Evolutionary conservation across 2,113 vertebrate species (phyloP), one percentile per base, ranked within the genome.

Genomic region (Dipodomys ordii): DNA sequence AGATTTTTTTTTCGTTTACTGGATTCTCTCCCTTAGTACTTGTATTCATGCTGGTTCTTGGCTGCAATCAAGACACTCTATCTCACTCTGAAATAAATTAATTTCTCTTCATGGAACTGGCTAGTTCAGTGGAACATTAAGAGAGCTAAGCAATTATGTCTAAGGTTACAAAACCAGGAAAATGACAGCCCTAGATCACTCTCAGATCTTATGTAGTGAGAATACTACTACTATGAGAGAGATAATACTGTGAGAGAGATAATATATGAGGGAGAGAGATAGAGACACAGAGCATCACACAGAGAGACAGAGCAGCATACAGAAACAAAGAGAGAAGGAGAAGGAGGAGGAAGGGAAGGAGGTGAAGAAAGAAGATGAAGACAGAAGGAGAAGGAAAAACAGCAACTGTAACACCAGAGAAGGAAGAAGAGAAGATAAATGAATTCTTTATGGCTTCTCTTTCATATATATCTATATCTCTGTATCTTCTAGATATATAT

Each of bases 281-380:
- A 57, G 13, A 57, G 53, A 57, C 11, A 57, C 49, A 49, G 49
- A 13, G 53, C 16, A 57, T 57, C 11, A 57, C 53, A 57, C 53
- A 57, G 11, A 1, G 0, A n/a, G 0, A 8, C 11, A 62, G 53
- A 72, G 65, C 19, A 19, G 72, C 27, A 6, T 6, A 25, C 0
- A 4, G 3, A 25, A 30, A 67, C 2, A 2, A 0, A 44, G 7
- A 53, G 72, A 7, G 28, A 6, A 10, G 28, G 13, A 22, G 62
- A 9, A 25, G 62, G 62, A 64, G 6, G 60, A 19, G 22, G 62
- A 64, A 64, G 22, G 25, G 22, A 64, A 22, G 62, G 2, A 49
- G 49, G 49, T 11, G 49, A 49, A 49, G 49, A 19, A 22, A 22
- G 60, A 22, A 18, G 60, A 62, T 6, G 60, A 62, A 2, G 60